Percentiles rank a stretch among this genome's conserved stretches.
Conservation (phyloP, 2,888 invertebrate species). For the Synanthedon vespiformis region DNA sequence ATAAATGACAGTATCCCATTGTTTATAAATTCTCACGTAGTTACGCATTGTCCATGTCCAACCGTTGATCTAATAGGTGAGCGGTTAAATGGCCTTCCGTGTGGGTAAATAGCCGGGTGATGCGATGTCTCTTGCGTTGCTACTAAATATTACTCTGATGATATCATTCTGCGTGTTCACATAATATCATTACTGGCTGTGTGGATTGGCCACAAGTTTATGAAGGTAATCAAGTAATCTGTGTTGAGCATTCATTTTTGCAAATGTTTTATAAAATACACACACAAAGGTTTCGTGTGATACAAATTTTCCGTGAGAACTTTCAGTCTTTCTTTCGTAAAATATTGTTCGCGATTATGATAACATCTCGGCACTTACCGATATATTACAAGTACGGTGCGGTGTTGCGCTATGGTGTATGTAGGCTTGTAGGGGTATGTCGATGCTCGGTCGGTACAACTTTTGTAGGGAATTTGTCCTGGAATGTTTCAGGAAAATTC, state of each 20-base stretch:
- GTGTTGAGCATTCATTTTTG: background rate
- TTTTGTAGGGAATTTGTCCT: slow-evolving; percentile 51
- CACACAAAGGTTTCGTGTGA: background rate
- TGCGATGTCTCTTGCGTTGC: slow-evolving; percentile 14
- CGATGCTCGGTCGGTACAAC: slow-evolving; percentile 21
- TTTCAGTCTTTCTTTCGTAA: background rate
- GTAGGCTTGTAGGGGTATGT: background rate
- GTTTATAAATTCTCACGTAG: background rate
- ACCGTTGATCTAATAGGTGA: slow-evolving; percentile 11
- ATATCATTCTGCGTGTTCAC: slow-evolving; percentile 33
- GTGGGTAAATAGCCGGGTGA: slow-evolving; percentile 24
- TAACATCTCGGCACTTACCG: background rate
- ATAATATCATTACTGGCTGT: slow-evolving; percentile 17
- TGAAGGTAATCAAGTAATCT: slow-evolving; percentile 28
- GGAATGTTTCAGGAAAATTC: slow-evolving; percentile 57
- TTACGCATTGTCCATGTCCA: background rate
- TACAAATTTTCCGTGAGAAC: background rate
- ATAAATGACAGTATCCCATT: background rate
- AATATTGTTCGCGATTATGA: background rate
- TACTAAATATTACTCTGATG: slow-evolving; percentile 24
- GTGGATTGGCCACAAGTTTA: slow-evolving; percentile 24
- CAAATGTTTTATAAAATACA: background rate
- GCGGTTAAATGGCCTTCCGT: slow-evolving; percentile 6
- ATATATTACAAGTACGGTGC: background rate
- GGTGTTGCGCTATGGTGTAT: background rate